Evolutionary conservation across 2,113 vertebrate genomes (phyloP).

Genomic region (Scomber colias): DNA sequence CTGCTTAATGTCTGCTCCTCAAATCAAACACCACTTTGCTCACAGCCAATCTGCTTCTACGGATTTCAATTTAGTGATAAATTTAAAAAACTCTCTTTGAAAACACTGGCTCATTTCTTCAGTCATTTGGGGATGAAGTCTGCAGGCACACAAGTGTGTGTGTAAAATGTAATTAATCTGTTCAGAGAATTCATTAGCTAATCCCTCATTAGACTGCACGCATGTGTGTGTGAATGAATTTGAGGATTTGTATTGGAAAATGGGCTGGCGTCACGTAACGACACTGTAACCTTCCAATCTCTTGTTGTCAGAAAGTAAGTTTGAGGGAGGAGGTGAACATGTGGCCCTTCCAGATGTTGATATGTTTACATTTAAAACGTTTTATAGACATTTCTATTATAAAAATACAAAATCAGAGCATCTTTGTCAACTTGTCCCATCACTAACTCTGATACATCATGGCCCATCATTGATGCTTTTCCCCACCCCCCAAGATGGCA

Average conservation of each 20-base stretch:
- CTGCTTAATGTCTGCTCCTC: conserved; percentile 65
- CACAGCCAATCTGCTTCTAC: conserved; percentile 65
- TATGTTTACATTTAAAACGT: too few relatives aligned
- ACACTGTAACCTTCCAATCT: conserved; percentile 18
- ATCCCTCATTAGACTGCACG: conserved; percentile 72
- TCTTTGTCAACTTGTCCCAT: too few relatives aligned
- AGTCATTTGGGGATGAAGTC: conserved; percentile 66
- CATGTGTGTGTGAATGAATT: conserved; percentile 45
- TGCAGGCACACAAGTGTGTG: conserved; percentile 41
- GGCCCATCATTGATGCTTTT: background rate
- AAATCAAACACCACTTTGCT: conserved; percentile 68
- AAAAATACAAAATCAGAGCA: background rate
- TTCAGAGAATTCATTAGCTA: conserved; percentile 80
- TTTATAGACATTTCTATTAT: background rate
- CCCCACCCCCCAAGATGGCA: background rate
- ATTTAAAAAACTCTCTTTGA: conserved; percentile 66
- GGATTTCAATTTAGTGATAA: conserved; percentile 75
- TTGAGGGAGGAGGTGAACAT: conserved; percentile 2
- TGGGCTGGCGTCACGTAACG: conserved; percentile 31
- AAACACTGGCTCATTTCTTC: conserved; percentile 70
- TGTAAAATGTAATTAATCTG: conserved; percentile 78
- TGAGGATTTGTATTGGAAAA: conserved; percentile 44
- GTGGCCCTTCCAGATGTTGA: background rate
- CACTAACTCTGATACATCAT: background rate
- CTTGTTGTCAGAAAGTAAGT: conserved; percentile 13